Base-by-base conservation (phyloP, 2,888 invertebrate species). In the Chymomyza amoena region DNA sequence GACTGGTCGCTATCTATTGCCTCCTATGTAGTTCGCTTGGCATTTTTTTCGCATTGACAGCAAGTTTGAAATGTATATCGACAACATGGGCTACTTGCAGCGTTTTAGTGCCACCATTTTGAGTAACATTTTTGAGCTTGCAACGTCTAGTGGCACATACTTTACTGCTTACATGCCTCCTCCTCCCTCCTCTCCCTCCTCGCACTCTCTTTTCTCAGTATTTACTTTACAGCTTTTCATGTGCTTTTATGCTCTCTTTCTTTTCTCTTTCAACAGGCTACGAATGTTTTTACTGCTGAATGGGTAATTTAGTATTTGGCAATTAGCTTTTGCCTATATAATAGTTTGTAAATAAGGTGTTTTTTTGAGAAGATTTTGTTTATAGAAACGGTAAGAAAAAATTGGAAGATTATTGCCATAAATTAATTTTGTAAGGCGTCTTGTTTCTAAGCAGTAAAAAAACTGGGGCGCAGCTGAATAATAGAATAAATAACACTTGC, bases 231-330 rank as follows among this genome's bases (percentile, higher is more conserved):
- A 75, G 78, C 81, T 80, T 78, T 78, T 78, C 80, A 71, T 72
- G 71, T 73, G 73, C 73, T 68, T 68, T 68, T 74, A 32, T 32
- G 32, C 32, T 32, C 32, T 32, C 32, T 32, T 32, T 32, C 32
- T 32, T 32, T 2, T 72, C 81, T 57, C 57, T 9, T 3, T 57
- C 15, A 54, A 18, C 57, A 28, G 6, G 57, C 84, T 77, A 66
- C 81, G 72, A 84, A 81, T 83, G 83, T 83, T 83, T 83, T 83
- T 83, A 83, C 88, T 88, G 89, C 84, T 88, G 84, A 84, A 88
- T 84, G 89, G 84, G 89, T 88, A 84, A 84, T 84, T 84, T 84
- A 84, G 87, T 84, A 88, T 88, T 88, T 84, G 84, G 84, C 84
- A 84, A 88, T 84, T 88, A 88, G 84, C 87, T 88, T 87, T 88